These are phyloP conservation scores for Anser brachyrhynchus DNA, from an alignment of 2,113 vertebrate genomes.

Conservation along the genomic window DNA sequence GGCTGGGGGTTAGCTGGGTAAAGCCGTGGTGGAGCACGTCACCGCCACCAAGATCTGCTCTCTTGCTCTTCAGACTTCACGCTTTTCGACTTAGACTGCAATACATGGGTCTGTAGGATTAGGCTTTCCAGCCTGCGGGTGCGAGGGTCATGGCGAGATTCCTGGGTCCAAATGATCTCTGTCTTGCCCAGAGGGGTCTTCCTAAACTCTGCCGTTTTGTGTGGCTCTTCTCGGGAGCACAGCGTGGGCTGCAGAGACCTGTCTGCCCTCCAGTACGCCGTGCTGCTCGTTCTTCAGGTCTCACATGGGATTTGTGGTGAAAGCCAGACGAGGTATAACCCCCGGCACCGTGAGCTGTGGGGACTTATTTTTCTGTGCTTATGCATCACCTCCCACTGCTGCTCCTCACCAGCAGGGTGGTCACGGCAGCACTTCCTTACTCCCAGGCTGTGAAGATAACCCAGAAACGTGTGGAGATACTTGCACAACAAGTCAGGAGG, in stretches of 20 bases:
- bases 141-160: too few relatives aligned
- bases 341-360: background rate
- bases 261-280: too few relatives aligned
- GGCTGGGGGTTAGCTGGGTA: background rate
- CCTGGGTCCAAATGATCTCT: too few relatives aligned
- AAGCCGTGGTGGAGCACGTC: fast-evolving
- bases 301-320: background rate
- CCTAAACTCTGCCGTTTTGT: too few relatives aligned
- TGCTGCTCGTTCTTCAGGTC: too few relatives aligned
- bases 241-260: too few relatives aligned
- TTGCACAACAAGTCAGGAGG: background rate
- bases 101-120: too few relatives aligned
- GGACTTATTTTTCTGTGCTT: fast-evolving
- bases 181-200: too few relatives aligned
- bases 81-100: too few relatives aligned
- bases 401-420: background rate
- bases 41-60: background rate
- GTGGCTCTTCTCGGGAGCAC: too few relatives aligned
- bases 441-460: background rate
- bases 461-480: fast-evolving
- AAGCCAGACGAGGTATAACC: background rate
- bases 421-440: fast-evolving
- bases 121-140: too few relatives aligned
- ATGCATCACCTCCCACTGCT: background rate
- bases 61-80: background rate